Evolutionary conservation across 2,113 vertebrate genomes (phyloP), one percentile per base, ranked within the genome.

Genomic region (Notothenia coriiceps): DNA sequence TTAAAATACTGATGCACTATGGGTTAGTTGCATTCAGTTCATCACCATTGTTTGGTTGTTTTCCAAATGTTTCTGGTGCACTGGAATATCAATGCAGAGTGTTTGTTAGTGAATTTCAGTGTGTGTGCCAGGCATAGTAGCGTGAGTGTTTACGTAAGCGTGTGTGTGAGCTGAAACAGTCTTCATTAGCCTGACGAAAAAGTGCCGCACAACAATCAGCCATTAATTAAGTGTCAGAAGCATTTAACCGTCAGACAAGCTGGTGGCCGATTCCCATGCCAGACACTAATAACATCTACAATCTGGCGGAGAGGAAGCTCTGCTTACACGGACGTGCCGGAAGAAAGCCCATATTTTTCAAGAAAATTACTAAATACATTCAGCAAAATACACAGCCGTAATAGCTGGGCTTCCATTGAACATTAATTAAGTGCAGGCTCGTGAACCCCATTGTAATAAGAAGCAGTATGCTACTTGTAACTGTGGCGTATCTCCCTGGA

Each of bases 181-280:
- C 83, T 87, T 86, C 71, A 90, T 91, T 87, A 88, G 70, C 51
- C 76, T 77, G 80, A 86, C 22, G 35, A 70, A 88, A 76, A 85
- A 86, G 56, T 85, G 87, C 75, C 55, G 70, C 54, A 78, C 76
- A 89, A 88, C 89, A 91, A 92, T 90, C 80, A 88, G 62, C 77
- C 75, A 84, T 85, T 94, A 93, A 93, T 93, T 90, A 92, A 88
- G 89, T 90, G 88, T 94, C 88, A 90, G 88, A 91, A 80, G 65
- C 79, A 78, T 92, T 93, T 91, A 91, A 84, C 68, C 65, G 86
- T 78, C 79, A 88, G 80, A 83, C 63, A 57, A 35, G 40, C 69
- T 61, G 69, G 72, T 44, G 56, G 81, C 70, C 15, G 11, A 71
- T 82, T 91, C 84, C 78, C 84, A 86, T 74, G 74, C 72, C 77